phyloP scores from a whole-genome alignment of 2,113 vertebrate species.

The Rynchops niger region DNA sequence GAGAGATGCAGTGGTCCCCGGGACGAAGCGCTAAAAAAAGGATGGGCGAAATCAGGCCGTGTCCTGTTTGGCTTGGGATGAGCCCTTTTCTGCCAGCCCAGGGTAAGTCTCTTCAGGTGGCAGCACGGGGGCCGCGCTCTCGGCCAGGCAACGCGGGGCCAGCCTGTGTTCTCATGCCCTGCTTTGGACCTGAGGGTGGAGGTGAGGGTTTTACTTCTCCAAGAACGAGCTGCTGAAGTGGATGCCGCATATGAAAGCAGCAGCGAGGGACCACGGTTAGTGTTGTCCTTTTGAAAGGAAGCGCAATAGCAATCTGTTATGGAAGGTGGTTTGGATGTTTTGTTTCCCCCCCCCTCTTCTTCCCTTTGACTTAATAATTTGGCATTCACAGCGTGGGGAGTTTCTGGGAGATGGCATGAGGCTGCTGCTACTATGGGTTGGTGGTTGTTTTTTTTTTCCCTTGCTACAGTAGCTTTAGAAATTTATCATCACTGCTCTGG shows the following conservation, averaged over 20 bases:
- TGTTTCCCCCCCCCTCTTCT: neutral
- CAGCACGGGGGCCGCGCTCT: neutral
- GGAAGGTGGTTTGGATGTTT: neutral
- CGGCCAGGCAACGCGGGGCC: fast-evolving
- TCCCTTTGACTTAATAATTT: constrained; percentile 12
- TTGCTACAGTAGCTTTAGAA: neutral
- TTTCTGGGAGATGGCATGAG: neutral
- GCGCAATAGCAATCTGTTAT: neutral
- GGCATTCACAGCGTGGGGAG: neutral
- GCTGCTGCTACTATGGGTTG: neutral
- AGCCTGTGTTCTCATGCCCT: neutral
- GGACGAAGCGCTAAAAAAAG: neutral
- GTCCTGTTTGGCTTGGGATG: neutral
- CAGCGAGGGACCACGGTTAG: neutral
- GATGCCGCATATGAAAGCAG: neutral
- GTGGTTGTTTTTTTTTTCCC: neutral
- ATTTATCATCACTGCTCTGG: neutral
- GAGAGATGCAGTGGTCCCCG: fast-evolving
- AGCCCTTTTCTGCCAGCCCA: neutral
- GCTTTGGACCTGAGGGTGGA: neutral
- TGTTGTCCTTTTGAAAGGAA: neutral
- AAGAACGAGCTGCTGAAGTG: neutral
- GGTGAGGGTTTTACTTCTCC: neutral
- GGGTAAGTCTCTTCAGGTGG: neutral
- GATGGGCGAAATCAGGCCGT: neutral